Conservation (phyloP, 2,113 vertebrate genomes). For the Chrysemys picta region DNA sequence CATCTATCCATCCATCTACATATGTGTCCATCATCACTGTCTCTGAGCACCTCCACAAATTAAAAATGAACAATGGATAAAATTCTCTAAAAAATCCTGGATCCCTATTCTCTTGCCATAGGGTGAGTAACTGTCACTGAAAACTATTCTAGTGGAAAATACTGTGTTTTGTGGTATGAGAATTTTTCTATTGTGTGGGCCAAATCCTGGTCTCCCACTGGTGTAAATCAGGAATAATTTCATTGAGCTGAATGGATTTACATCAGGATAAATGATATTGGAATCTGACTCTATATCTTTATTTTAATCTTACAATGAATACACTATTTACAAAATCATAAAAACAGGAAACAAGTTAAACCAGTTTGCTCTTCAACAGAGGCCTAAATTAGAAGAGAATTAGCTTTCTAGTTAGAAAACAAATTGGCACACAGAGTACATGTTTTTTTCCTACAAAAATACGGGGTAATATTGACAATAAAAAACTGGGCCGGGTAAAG, state of each 20-base stretch:
- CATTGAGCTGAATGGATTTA: background rate
- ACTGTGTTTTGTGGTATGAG: background rate
- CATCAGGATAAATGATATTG: background rate
- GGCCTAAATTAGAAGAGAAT: background rate
- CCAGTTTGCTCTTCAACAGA: background rate
- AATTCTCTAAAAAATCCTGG: background rate
- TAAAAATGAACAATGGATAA: background rate
- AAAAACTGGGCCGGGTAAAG: background rate
- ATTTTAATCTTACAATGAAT: background rate
- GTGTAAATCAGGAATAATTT: background rate
- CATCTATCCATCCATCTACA: too few relatives aligned
- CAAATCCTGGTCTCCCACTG: background rate
- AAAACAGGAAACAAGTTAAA: background rate
- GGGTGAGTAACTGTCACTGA: conserved; percentile 5
- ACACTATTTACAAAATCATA: background rate
- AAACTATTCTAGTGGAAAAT: background rate
- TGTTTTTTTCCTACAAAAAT: background rate
- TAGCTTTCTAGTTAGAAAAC: background rate
- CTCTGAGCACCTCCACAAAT: background rate
- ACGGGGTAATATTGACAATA: background rate
- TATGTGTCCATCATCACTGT: too few relatives aligned
- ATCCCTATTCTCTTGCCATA: background rate
- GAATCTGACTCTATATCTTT: background rate
- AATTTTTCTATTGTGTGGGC: background rate
- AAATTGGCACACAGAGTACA: too few relatives aligned